Conservation (phyloP, 2,113 vertebrate species). For the Loxodonta africana region DNA sequence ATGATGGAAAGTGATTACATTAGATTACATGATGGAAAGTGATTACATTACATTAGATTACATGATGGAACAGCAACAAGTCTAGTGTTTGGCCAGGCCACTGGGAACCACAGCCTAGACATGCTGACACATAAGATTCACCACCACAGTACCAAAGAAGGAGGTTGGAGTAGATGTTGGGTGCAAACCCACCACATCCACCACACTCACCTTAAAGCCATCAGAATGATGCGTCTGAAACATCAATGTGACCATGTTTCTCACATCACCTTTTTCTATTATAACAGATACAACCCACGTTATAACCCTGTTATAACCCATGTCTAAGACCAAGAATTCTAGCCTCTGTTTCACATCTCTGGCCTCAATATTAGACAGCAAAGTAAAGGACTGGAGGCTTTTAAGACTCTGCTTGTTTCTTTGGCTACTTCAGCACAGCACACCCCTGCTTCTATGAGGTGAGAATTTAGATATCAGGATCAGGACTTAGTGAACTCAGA, state of each 20-base stretch:
- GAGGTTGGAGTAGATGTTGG: not conserved
- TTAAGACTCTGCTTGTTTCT: not conserved
- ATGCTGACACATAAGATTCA: not conserved
- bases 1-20: not conserved
- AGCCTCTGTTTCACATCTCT: not conserved
- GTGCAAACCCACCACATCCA: not conserved
- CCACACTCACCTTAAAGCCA: not conserved
- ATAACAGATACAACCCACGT: not conserved
- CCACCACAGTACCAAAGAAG: not conserved
- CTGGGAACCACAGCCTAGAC: not conserved
- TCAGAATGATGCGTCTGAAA: not conserved
- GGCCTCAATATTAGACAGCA: not conserved
- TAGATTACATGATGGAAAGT: not conserved
- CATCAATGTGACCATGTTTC: not conserved
- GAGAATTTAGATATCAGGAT: not conserved
- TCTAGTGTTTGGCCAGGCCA: not conserved
- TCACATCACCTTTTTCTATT: not conserved
- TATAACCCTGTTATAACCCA: not conserved
- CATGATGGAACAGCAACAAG: not conserved
- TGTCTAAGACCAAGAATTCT: not conserved
- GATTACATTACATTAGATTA: not conserved
- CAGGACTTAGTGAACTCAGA: not conserved
- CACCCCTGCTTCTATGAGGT: not conserved
- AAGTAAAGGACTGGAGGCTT: not conserved
- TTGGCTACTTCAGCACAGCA: not conserved